A percentile compares a stretch with the other conserved stretches of the same genome.
Evolutionary conservation across 2,113 vertebrate species (phyloP).

Genomic region (Gobio gobio): DNA sequence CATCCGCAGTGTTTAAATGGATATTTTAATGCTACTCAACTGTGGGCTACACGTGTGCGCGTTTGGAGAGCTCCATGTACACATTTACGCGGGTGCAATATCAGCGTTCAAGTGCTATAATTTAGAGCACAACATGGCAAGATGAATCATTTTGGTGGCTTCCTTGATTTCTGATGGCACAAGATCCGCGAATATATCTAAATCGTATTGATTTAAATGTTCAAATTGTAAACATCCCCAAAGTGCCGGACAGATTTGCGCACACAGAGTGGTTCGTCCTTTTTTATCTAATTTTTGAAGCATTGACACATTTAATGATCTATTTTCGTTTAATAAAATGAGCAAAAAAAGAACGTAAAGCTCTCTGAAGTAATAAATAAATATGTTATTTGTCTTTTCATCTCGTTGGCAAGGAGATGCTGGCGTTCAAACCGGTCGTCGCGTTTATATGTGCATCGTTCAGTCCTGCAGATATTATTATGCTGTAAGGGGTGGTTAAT

Average conservation of each 20-base stretch:
- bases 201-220: not conserved
- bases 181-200: not conserved
- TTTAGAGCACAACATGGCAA: not conserved
- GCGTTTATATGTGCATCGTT: constrained; percentile 55
- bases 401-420: constrained; percentile 77
- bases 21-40: not conserved
- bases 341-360: constrained; percentile 62
- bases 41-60: constrained; percentile 60
- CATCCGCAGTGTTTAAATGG: not conserved
- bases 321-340: constrained; percentile 42
- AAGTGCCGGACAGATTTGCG: constrained; percentile 69
- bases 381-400: constrained; percentile 65
- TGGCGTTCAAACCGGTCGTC: constrained; percentile 71
- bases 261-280: constrained; percentile 47
- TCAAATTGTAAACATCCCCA: not conserved
- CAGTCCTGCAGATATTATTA: constrained; percentile 71
- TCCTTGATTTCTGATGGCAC: constrained; percentile 10
- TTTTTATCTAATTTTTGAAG: constrained; percentile 11
- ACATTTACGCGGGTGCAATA: constrained; percentile 73
- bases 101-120: constrained; percentile 22
- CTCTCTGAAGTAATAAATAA: constrained; percentile 65
- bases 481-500: constrained; percentile 83
- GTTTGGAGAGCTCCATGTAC: constrained; percentile 69
- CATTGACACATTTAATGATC: constrained; percentile 51
- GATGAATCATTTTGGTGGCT: not conserved